Evolutionary conservation across 2,888 invertebrate species (phyloP), one percentile per base, ranked within the genome.

Genomic region (Eristalis pertinax): DNA sequence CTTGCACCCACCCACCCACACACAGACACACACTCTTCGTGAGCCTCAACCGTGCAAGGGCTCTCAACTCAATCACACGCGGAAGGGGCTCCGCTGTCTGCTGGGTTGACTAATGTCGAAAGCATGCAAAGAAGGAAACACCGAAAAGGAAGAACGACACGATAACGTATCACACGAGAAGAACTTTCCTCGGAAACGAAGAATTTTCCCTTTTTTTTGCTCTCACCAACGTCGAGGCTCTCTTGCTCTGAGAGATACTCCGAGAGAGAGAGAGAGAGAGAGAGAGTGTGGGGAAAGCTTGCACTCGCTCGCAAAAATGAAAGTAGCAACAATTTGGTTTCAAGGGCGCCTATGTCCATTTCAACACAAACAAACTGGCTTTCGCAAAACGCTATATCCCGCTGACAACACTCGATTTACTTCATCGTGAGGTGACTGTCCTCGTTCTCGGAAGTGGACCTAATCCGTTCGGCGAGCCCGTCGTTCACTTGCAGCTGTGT

Each of bases 101-200:
- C 63, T 83, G 38, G 70, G 69, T 83, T 83, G 83, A 78, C 78
- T 83, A 74, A 82, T 79, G 78, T 83, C 24, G 67, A 78, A 86
- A 83, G 67, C 83, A 78, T 83, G 86, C 56, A 79, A 79, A 83
- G 78, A 76, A 70, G 65, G 78, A 82, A 75, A 83, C 82, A 83
- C 78, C 72, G 69, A 56, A 84, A 67, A 70, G 74, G 69, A 82
- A 72, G 83, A 74, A 78, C 77, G 65, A 56, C 50, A 19, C 50
- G 50, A 50, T 50, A 50, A 19, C 43, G 64, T 58, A 24, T 63
- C 35, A 26, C 26, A 38, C 22, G 67, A 56, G 38, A 62, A 76
- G 56, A 76, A 72, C 67, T 60, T 73, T 56, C 13, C 50, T 35
- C 32, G 69, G 68, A 69, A 68, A 63, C 26, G 35, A 68, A 26